Evolutionary conservation across 2,888 invertebrate genomes (phyloP).

Genomic region (Melinaea menophilus): DNA sequence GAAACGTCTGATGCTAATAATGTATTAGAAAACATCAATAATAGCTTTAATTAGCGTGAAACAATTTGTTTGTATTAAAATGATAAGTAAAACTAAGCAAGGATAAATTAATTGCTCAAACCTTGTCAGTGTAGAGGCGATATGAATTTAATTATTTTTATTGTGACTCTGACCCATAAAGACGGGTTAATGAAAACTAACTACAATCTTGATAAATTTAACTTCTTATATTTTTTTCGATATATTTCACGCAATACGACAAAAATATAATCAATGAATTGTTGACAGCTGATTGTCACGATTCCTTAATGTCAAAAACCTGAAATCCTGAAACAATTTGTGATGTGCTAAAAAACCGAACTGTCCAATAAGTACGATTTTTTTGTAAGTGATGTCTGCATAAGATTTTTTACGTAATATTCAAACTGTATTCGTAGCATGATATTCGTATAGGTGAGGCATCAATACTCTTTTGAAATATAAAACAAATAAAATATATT

Average conservation of each 20-base stretch:
- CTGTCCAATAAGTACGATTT: not conserved
- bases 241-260: slow-evolving; percentile 32
- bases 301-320: not conserved
- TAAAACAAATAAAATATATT: not conserved
- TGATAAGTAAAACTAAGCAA: slow-evolving; percentile 50
- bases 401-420: not conserved
- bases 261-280: slow-evolving; percentile 29
- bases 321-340: slow-evolving; percentile 3
- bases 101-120: slow-evolving; percentile 47
- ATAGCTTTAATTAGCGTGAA: slow-evolving; percentile 40
- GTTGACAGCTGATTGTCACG: slow-evolving; percentile 26
- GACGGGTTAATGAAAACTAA: slow-evolving; percentile 20
- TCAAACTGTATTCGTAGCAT: too few species aligned
- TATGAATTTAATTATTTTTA: slow-evolving; percentile 3
- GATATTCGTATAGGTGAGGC: not conserved
- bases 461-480: not conserved
- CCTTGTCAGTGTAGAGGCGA: slow-evolving; percentile 28
- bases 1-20: slow-evolving; percentile 9
- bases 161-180: slow-evolving; percentile 24
- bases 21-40: slow-evolving; percentile 4
- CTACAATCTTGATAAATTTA: slow-evolving; percentile 18
- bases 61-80: slow-evolving; percentile 59
- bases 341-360: not conserved
- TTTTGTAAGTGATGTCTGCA: not conserved
- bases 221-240: slow-evolving; percentile 23